Base-by-base conservation (phyloP, 2,888 invertebrate species). In the Lithophane leautieri region DNA sequence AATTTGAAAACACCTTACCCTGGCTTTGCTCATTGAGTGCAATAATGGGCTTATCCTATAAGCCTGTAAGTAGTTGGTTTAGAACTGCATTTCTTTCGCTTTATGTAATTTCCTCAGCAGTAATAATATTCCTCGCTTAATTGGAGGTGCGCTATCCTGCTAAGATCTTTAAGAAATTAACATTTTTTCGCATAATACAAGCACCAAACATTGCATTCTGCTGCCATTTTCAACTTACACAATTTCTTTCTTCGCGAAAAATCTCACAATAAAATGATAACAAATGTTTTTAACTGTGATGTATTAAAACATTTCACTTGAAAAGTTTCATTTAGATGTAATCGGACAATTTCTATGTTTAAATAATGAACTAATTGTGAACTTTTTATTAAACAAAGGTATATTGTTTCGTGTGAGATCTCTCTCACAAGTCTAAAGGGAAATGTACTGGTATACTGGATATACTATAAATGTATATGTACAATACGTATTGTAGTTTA, bases 341-440 rank as follows among this genome's bases (percentile, higher is more conserved):
- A 89, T 89, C 89, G 74, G 22, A 73, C 70, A 73, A 87, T 89
- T 85, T 89, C 79, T 76, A 78, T 86, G 88, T 82, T 80, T 65
- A 80, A 85, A 81, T 82, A 83, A 79, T 79, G 73, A 77, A 78
- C 72, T 86, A 85, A 89, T 90, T 88, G 88, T 80, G 81, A 87
- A 87, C 82, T 90, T 88, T 89, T 87, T 87, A 82, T 84, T 76
- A 84, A 90, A 92, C 92, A 92, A 92, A 92, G 89, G 84, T 78
- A 85, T 83, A 91, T 92, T 92, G 89, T 91, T 81, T 81, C 80
- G 73, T 86, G 88, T 89, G 90, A 84, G 90, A 90, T 70, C 40
- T 69, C 86, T 92, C 91, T 86, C 92, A 91, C 89, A 87, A 67
- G 71, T 71, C 58, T 76, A 68, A 78, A 83, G 75, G 81, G 80